Base-by-base conservation (phyloP, 1,140 invertebrate species). In the Drosophila malerkotliana region DNA sequence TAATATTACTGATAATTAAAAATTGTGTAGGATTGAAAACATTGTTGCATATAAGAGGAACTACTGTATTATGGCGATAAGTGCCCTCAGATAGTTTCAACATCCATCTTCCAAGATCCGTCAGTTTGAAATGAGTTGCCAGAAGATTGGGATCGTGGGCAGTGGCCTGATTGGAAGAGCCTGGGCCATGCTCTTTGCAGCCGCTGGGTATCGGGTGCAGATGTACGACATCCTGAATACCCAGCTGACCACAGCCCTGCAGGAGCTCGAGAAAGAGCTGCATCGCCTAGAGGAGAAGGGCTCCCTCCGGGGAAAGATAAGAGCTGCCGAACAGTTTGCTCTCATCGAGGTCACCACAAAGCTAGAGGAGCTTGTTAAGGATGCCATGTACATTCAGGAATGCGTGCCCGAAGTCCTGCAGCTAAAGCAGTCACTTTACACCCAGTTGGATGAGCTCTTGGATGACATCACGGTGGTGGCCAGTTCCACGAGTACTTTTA, bases 181-280 rank as follows among this genome's bases (percentile, higher is more conserved):
- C 90, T 99, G 97, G 97, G 95, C 98, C 0, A 98, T 99, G 97
- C 92, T 99, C 1, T 99, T 98, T 92, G 97, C 97, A 0, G 94
- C 96, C 10, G 96, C 95, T 18, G 97, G 97, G 3, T 98, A 98
- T 91, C 92, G 96, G 73, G 97, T 99, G 7, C 92, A 92, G 10
- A 93, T 99, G 26, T 99, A 95, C 90, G 98, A 99, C 91, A 94
- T 98, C 34, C 92, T 96, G 28, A 93, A 94, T 9, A 93, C 95
- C 32, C 96, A 97, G 91, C 94, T 98, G 12, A 90, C 93, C 2
- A 93, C 93, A 24, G 97, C 97, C 0, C 91, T 98, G 0, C 92
- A 93, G 21, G 95, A 97, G 76, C 95, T 98, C 51, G 90, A 94
- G 61, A 81, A 93, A 1, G 96, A 98, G 89, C 91, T 99, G 26